Base-by-base conservation (phyloP, 2,888 invertebrate genomes). In the Creontiades dilutus region DNA sequence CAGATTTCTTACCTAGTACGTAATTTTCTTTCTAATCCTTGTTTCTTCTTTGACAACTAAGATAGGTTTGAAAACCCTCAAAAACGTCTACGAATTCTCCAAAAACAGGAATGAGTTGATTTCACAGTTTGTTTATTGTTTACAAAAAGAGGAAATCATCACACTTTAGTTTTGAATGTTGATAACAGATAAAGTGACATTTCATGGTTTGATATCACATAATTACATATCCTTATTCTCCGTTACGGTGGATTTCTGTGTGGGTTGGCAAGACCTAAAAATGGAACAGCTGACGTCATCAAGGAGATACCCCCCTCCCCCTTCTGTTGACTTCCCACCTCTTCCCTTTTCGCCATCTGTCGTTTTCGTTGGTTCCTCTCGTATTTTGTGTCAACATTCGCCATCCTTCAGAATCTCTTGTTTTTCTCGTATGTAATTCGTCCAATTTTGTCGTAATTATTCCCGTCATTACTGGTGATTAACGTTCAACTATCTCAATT, bases 281-380 rank as follows among this genome's bases (percentile, higher is more conserved):
- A 85, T 85, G 85, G 85, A 85, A 19, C 28, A 28, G 1, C n/a
- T 85, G 85, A 85, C 85, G 85, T 85, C 85, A 85, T 55, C 78
- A 78, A 78, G 78, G 78, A 28, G 19, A 37, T 23, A 4, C 52
- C 47, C 82, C 81, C 19, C 46, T 19, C 85, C 16, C 84, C 55
- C 2, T 19, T 23, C 55, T 19, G 3, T 47, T 48, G n/a, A 2
- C 82, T 23, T 27, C 52, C 61, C 61, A 85, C 61, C 52, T 61
- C 61, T 57, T 85, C 85, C 85, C 23, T 23, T 37, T 52, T 27
- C 82, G 23, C 82, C 85, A 85, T 61, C 84, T 84, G 84, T 84
- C 57, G 37, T 37, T 47, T 19, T 82, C 82, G 82, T 82, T 27
- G 0, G 27, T 14, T 12, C 37, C 0, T 76, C 14, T 76, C 23